Evolutionary conservation across 1,140 invertebrate species (phyloP), one percentile per base, ranked within the genome.

Genomic region (Pararge aegeria): DNA sequence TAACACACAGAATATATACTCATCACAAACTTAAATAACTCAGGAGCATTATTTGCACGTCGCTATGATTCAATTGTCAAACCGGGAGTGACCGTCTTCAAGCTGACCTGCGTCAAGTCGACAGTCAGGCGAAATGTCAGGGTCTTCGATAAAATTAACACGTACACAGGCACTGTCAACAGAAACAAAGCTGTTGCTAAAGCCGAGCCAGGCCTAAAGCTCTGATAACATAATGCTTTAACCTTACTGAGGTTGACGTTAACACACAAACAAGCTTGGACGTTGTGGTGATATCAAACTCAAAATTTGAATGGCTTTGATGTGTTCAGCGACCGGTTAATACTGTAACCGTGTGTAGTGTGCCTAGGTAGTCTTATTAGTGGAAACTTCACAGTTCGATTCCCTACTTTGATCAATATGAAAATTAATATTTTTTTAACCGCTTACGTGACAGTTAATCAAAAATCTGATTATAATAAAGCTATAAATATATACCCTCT

Each of bases 41-140:
- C 1, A 56, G 10, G 24, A 44, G 29, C n/a, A 50, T 53, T 53
- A 68, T 73, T 79, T 69, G 76, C 69, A 66, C 61, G 72, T 70
- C 64, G 66, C 71, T 75, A 72, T 80, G 74, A 84, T 84, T 78
- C 75, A 80, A 81, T 83, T 82, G 75, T 75, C 57, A 42, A 65
- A 60, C 66, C 55, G 60, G 52, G 42, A 55, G 19, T 58, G 70
- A 84, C 79, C 79, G 74, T 80, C 78, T 81, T 84, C 80, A 80
- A 72, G 52, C 68, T 46, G 69, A 76, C 78, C 77, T 66, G 59
- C 67, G 66, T 82, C 79, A 80, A 50, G 56, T 42, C 65, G 71
- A 62, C 66, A n/a, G 58, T 44, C 37, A 54, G 64, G 60, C 46
- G 64, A 68, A 57, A 61, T 71, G 71, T 75, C 73, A 64, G 50